These are phyloP conservation scores for Rostratula benghalensis DNA, from an alignment of 2,113 vertebrate species.

Conservation along the genomic window DNA sequence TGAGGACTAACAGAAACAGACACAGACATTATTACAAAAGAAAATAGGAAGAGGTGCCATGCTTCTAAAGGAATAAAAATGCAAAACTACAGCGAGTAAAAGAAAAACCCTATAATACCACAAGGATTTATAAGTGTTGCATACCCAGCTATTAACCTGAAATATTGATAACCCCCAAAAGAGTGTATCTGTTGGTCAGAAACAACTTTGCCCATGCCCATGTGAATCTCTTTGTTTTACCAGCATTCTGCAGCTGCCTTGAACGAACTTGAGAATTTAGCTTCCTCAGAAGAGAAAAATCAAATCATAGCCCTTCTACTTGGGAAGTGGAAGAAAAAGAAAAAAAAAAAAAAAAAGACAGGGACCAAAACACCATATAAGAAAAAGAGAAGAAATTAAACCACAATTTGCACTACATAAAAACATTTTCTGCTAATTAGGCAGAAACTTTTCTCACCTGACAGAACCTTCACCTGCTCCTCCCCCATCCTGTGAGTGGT, in stretches of 20 bases:
- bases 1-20: background rate
- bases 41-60: background rate
- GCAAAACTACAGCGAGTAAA: background rate
- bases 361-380: background rate
- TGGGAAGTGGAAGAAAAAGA: background rate
- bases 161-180: background rate
- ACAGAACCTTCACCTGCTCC: background rate
- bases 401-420: background rate
- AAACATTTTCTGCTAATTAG: rapidly evolving
- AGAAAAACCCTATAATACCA: background rate
- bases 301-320: background rate
- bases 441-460: background rate
- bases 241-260: background rate
- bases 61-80: background rate
- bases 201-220: background rate
- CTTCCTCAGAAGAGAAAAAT: background rate
- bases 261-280: background rate
- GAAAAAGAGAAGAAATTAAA: background rate
- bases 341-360: background rate
- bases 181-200: background rate
- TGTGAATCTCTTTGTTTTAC: background rate
- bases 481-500: rapidly evolving
- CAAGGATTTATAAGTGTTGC: background rate
- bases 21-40: too few relatives aligned
- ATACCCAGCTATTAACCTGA: background rate